Evolutionary conservation across 2,797 vertebrate genomes (phyloP).

Genomic region (Heteromormyrus szaboi): DNA sequence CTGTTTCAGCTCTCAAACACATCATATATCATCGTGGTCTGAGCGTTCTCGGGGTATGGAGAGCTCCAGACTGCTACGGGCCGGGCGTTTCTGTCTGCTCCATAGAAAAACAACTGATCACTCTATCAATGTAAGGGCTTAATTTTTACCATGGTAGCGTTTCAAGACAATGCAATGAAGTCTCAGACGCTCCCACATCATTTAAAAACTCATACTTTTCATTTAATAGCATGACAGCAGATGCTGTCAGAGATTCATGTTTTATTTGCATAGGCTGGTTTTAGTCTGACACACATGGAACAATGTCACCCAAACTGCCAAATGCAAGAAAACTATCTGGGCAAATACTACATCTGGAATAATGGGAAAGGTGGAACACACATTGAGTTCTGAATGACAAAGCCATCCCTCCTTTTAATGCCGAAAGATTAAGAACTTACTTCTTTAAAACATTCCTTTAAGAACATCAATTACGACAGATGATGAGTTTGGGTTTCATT

Average conservation of each 20-base stretch:
- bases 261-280: not conserved
- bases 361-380: not conserved
- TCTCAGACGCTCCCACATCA: not conserved
- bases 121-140: not conserved
- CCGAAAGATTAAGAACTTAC: not conserved
- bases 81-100: not conserved
- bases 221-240: not conserved
- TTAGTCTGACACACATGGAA: not conserved
- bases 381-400: not conserved
- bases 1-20: constrained; percentile 31
- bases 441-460: constrained; percentile 19
- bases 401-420: not conserved
- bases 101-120: not conserved
- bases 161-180: not conserved
- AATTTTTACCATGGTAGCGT: not conserved
- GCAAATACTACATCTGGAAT: not conserved
- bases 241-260: not conserved
- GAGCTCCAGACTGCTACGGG: not conserved
- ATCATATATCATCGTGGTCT: not conserved
- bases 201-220: not conserved
- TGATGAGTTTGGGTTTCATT: constrained; percentile 42
- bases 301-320: not conserved
- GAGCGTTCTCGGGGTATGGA: not conserved
- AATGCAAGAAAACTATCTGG: not conserved
- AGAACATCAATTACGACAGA: constrained; percentile 23